These are phyloP conservation scores for western clawed frog (Xenopus tropicalis) DNA, from an alignment of 2,113 vertebrate species.

Conservation along the genomic window UCB_Xtro_10.0 CM004451.2:66647501-66648000, in stretches of 20 bases:
- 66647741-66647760: slow-evolving; percentile 13
- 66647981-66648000: not conserved
- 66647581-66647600: too few relatives aligned
- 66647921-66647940: not conserved
- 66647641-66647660: too few relatives aligned
- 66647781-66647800: too few relatives aligned
- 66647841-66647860: too few relatives aligned
- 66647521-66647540: slow-evolving; percentile 84
- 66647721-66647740: slow-evolving; percentile 3
- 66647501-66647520: slow-evolving; percentile 82
- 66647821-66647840: not conserved
- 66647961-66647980: not conserved
- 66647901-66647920: not conserved
- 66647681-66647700: too few relatives aligned
- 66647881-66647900: not conserved
- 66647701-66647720: not conserved
- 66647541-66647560: slow-evolving; percentile 82
- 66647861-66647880: too few relatives aligned
- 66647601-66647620: too few relatives aligned
- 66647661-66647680: too few relatives aligned
- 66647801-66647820: not conserved
- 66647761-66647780: too few relatives aligned
- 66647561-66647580: slow-evolving; percentile 65
- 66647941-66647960: not conserved
- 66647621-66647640: too few relatives aligned